Percentiles rank a stretch among this genome's conserved stretches.
Evolutionary conservation across 2,113 vertebrate species (phyloP).

Genomic region (Dipodomys spectabilis): DNA sequence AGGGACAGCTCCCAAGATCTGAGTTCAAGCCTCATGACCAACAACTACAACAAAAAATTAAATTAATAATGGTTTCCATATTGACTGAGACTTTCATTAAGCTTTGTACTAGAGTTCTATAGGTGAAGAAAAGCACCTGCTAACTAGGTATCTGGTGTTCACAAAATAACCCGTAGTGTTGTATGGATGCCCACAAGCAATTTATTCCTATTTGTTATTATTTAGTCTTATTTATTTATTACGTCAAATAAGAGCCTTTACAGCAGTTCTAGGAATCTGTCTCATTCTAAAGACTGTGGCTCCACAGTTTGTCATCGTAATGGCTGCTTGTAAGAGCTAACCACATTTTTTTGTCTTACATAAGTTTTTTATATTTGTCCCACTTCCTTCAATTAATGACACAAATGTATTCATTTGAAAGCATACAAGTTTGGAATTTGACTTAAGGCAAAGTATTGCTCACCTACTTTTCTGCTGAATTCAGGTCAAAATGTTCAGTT

Average conservation of each 20-base stretch:
- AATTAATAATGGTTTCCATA: neutral
- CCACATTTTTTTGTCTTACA: neutral
- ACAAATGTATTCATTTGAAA: constrained; percentile 3
- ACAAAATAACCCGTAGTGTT: neutral
- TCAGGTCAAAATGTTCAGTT: constrained; percentile 52
- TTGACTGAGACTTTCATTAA: neutral
- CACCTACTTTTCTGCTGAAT: constrained; percentile 61
- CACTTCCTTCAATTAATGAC: constrained; percentile 43
- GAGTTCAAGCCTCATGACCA: too few relatives aligned
- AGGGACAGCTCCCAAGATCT: too few relatives aligned
- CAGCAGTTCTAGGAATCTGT: too few relatives aligned
- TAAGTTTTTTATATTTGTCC: neutral
- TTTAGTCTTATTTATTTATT: too few relatives aligned
- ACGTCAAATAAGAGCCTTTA: neutral
- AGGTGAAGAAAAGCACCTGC: neutral
- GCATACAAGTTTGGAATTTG: neutral
- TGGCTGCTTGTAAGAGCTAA: neutral
- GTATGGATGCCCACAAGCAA: neutral
- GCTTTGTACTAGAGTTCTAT: neutral
- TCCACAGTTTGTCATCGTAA: neutral
- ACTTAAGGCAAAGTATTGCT: constrained; percentile 46
- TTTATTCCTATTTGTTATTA: neutral
- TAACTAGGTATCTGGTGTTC: neutral
- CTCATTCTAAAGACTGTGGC: neutral
- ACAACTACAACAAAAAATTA: neutral